Conservation (phyloP, 2,113 vertebrate genomes). For the Phoxinus phoxinus region DNA sequence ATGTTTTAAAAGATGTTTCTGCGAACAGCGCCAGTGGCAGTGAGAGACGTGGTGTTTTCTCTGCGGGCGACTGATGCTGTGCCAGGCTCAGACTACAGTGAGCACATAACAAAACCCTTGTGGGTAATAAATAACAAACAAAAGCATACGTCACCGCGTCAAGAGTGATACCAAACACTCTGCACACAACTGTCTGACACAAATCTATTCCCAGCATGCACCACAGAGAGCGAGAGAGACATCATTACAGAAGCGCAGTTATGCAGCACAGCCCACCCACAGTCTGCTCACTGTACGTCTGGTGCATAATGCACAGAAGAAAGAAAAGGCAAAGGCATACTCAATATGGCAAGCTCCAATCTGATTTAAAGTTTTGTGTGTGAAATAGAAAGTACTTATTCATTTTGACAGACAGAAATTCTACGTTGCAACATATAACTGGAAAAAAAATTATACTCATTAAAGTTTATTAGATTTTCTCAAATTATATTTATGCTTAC, state of each 20-base stretch:
- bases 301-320: neutral
- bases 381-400: neutral
- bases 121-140: slow-evolving; percentile 9
- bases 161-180: slow-evolving; percentile 26
- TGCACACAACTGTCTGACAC: slow-evolving; percentile 17
- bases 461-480: too few relatives aligned
- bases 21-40: neutral
- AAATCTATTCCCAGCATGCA: neutral
- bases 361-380: neutral
- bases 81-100: neutral
- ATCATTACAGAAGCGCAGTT: too few relatives aligned
- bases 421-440: neutral
- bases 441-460: neutral
- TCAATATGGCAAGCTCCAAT: neutral
- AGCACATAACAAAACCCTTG: neutral
- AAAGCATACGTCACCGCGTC: neutral
- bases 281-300: neutral
- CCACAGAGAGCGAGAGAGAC: neutral
- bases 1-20: neutral
- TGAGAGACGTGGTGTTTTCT: neutral
- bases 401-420: neutral
- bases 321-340: too few relatives aligned
- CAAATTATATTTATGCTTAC: too few relatives aligned
- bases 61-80: neutral
- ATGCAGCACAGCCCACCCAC: neutral